Evolutionary conservation across 1,140 invertebrate species (phyloP), one percentile per base, ranked within the genome.

Genomic region (Glomeris maerens): DNA sequence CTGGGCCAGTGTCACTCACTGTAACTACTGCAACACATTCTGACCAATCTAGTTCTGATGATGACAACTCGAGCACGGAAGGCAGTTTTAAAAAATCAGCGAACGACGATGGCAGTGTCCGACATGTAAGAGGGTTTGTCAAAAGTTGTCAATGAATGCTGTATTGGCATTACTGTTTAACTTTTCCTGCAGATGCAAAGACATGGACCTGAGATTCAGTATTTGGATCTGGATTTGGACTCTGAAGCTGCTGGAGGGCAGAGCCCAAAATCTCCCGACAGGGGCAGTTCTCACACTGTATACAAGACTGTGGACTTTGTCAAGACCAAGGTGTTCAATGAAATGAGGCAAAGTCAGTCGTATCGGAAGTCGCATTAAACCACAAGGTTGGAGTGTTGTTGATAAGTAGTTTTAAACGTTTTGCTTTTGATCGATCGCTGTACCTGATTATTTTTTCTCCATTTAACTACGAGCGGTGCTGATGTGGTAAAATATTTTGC

Each of bases 291-390:
- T 10, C 31, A 49, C 17, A 83, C 81, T 1, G 81, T 85, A 3
- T 92, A 92, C 63, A 89, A 89, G 68, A 84, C 79, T 0, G 84
- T 92, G 0, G 88, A 92, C 66, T 92, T 92, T 71, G 67, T 87
- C 14, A 90, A 90, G 73, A 92, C 88, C 0, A 78, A 89, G 62
- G 87, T 85, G 3, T 89, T 92, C 58, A 89, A 88, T 66, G 74
- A 81, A 52, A 88, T 84, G n/a, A 74, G 82, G 40, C 79, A 85
- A 61, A 78, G 81, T 59, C 69, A 74, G 53, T 52, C 51, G 5
- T 61, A 60, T 36, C 47, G 60, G 21, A 60, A 59, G 45, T 55
- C 52, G 22, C n/a, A n/a, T n/a, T n/a, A n/a, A n/a, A n/a, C n/a
- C n/a, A n/a, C n/a, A n/a, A n/a, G n/a, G n/a, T n/a, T n/a, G n/a